Base-by-base conservation (phyloP, 2,888 invertebrate genomes). In the Ganaspis brasiliensis region DNA sequence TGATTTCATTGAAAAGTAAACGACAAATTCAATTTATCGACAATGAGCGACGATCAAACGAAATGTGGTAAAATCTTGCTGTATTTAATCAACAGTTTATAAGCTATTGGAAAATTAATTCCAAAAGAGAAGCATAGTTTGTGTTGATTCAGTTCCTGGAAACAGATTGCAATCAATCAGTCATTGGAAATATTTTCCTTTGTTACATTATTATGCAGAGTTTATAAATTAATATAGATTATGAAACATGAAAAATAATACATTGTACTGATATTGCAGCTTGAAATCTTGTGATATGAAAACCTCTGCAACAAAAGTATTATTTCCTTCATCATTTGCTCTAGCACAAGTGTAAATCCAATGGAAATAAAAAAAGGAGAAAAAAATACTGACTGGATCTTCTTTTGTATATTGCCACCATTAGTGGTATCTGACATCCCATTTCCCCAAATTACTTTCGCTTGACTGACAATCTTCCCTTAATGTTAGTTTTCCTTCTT, bases 71-170 rank as follows among this genome's bases (percentile, higher is more conserved):
- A 31, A 57, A 26, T 57, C 14, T 9, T 26, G 26, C 10, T 31
- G n/a, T 12, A 24, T 1, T 4, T 8, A 24, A 26, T 57, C 31
- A n/a, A 57, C 12, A 57, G n/a, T n/a, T 57, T 26, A 57, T 40
- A 57, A n/a, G 57, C 26, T 57, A n/a, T 4, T 26, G 57, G 57
- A 26, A 57, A 57, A 57, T 57, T 57, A 31, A 57, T 57, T 8
- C 9, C 10, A 26, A 14, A 57, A 26, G 26, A 31, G n/a, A 26
- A 31, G 26, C 26, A 57, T 57, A 14, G 8, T 57, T 26, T 57
- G n/a, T 9, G 57, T 57, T 26, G 8, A 57, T 57, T 57, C 8
- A n/a, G 26, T 57, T 24, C 26, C 14, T 31, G 12, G 57, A n/a
- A 26, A 57, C 14, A 31, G n/a, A 16, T n/a, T 31, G 8, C 31